Evolutionary conservation across 2,888 invertebrate genomes (phyloP), one percentile per base, ranked within the genome.

Genomic region (Pristionchus maxplancki): DNA sequence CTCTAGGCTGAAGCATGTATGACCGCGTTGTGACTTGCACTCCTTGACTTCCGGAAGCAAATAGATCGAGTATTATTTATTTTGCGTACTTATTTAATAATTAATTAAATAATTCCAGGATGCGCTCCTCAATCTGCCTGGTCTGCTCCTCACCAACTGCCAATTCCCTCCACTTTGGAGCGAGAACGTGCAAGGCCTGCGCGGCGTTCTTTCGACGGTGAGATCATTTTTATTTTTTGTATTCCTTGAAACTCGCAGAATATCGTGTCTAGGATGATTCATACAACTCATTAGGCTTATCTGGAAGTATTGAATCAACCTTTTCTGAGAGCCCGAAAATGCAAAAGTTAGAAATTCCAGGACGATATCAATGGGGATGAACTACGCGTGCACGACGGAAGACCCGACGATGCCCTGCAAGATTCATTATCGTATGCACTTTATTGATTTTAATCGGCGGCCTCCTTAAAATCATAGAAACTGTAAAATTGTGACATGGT

Each of bases 351-450:
- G n/a, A n/a, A n/a, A n/a, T 44, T 85, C 8, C 44, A 85, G 85
- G 17, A 85, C 85, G 28, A 64, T 85, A 24, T 85, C 85, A n/a
- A 85, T 85, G 85, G 20, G 28, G 17, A 85, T 85, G 85, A 85
- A 64, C 11, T 85, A 85, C 64, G 64, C 44, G 44, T 85, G 85
- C 64, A 85, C 64, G 6, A 53, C 85, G 1, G 85, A 64, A 44
- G 48, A 64, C 44, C 24, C 85, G n/a, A 17, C 62, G n/a, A 37
- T 44, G 20, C 64, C 62, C 20, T 85, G 85, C 85, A 62, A 85
- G 44, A 85, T 64, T 1, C 40, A 85, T 44, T 85, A 64, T 44
- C 85, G 85, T 85, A 11, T 8, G 85, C 24, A 13, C 24, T n/a
- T 31, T 40, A 37, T 78, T 40, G n/a, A 31, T 67, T 34, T 34